Evolutionary conservation across 2,888 invertebrate genomes (phyloP).

Genomic region (Aphrophora alni): DNA sequence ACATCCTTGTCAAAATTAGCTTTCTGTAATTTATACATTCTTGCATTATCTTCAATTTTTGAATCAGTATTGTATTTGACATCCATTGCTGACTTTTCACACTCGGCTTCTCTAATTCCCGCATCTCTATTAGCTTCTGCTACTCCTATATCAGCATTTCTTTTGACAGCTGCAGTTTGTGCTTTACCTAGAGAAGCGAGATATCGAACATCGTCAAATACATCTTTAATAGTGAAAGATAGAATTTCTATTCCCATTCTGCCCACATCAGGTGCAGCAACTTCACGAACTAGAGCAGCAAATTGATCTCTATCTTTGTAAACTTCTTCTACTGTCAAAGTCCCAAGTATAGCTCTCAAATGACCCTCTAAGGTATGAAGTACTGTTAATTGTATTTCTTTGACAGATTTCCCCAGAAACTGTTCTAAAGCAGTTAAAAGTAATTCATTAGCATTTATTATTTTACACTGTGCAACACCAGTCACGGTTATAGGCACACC

Average conservation of each 20-base stretch:
- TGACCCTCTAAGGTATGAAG: constrained; percentile 96
- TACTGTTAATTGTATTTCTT: constrained; percentile 90
- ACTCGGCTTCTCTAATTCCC: constrained; percentile 94
- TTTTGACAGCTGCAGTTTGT: constrained; percentile 90
- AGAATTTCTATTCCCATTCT: constrained; percentile 99
- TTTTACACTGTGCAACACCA: constrained; percentile 95
- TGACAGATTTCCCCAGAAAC: constrained; percentile 87
- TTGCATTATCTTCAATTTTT: constrained; percentile 91
- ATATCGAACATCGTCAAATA: constrained; percentile 96
- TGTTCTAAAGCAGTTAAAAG: constrained; percentile 94
- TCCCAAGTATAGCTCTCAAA: constrained; percentile 94
- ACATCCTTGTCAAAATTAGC: constrained; percentile 96
- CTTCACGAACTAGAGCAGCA: constrained; percentile 93
- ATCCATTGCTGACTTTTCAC: constrained; percentile 95
- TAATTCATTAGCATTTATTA: constrained; percentile 95
- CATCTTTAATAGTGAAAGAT: constrained; percentile 98
- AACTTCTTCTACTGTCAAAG: constrained; percentile 96
- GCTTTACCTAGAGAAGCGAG: constrained; percentile 90
- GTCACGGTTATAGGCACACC: constrained; percentile 95
- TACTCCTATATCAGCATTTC: constrained; percentile 91
- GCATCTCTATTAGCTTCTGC: constrained; percentile 96
- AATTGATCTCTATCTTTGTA: constrained; percentile 98
- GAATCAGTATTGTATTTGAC: constrained; percentile 95
- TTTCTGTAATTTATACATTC: constrained; percentile 92
- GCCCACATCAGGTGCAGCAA: constrained; percentile 96